phyloP scores from a whole-genome alignment of 2,797 vertebrate species.

The Danio choprae region DNA sequence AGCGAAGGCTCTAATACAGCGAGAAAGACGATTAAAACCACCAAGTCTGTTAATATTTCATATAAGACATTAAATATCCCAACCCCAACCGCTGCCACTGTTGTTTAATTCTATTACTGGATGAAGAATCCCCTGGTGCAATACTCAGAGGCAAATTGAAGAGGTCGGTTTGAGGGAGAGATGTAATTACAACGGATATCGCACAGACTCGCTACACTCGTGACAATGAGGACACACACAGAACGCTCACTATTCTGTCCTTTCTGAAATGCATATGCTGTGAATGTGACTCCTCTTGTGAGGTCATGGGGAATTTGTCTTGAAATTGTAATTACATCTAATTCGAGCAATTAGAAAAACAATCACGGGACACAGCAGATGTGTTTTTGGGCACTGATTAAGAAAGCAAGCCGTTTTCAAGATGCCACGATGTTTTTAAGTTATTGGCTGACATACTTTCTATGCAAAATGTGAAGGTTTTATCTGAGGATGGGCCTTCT shows the following conservation, averaged over 20 bases:
- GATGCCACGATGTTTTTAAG: not conserved
- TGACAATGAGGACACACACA: constrained; percentile 8
- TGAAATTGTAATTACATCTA: constrained; percentile 7
- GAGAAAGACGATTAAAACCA: constrained; percentile 66
- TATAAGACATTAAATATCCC: constrained; percentile 63
- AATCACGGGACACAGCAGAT: not conserved
- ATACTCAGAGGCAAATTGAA: constrained; percentile 61
- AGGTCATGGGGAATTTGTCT: constrained; percentile 6
- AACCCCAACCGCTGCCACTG: constrained; percentile 44
- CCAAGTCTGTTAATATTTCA: constrained; percentile 67
- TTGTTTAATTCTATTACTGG: constrained; percentile 63
- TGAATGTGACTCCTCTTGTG: not conserved
- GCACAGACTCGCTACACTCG: constrained; percentile 29
- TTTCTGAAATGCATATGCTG: not conserved
- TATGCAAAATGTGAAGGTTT: not conserved
- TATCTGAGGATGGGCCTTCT: not conserved
- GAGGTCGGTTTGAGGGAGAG: constrained; percentile 46
- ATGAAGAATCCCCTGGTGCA: constrained; percentile 58
- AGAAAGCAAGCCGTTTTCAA: constrained; percentile 11
- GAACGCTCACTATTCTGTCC: not conserved
- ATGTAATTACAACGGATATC: constrained; percentile 63
- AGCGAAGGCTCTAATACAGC: constrained; percentile 56
- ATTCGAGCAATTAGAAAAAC: constrained; percentile 19
- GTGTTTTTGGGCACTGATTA: not conserved
- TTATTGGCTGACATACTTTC: not conserved